Conservation (phyloP, 1,140 invertebrate species). For the Oscheius sp. region DNA sequence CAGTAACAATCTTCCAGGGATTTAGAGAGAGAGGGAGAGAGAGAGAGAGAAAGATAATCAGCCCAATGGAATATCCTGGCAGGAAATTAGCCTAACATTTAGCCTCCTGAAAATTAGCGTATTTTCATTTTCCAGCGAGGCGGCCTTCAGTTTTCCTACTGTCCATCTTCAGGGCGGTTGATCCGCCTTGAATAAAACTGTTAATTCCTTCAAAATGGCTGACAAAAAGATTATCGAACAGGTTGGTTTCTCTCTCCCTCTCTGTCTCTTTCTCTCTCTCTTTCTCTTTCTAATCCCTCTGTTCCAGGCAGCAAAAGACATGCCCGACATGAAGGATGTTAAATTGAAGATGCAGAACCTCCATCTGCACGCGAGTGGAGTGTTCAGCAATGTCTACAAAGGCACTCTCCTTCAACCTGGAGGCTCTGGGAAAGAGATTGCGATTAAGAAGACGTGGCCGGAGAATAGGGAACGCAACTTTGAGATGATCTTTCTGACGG, state of each 20-base stretch:
- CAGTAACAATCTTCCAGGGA: no score
- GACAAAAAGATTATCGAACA: not conserved
- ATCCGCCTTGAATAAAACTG: no score
- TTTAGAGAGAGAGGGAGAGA: no score
- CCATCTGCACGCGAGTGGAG: slow-evolving; percentile 28
- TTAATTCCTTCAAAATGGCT: not conserved
- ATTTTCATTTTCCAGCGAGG: no score
- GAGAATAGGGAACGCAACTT: slow-evolving; percentile 22
- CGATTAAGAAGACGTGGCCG: slow-evolving; percentile 53
- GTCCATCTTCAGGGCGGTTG: no score
- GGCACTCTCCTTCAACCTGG: not conserved
- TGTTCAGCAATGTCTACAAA: slow-evolving; percentile 29
- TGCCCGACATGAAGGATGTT: slow-evolving; percentile 9
- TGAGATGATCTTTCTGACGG: slow-evolving; percentile 34
- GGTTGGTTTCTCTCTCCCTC: not conserved
- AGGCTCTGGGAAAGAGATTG: slow-evolving; percentile 36
- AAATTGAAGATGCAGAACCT: slow-evolving; percentile 16
- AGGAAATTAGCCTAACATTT: no score
- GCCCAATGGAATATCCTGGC: no score
- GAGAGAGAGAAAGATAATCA: no score
- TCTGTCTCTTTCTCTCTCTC: no score
- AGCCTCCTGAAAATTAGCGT: no score
- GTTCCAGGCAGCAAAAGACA: slow-evolving; percentile 13
- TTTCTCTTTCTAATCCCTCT: no score
- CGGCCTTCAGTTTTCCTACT: no score